Base-by-base conservation (phyloP, 1,140 invertebrate genomes). In the Heliconius hermathena region DNA sequence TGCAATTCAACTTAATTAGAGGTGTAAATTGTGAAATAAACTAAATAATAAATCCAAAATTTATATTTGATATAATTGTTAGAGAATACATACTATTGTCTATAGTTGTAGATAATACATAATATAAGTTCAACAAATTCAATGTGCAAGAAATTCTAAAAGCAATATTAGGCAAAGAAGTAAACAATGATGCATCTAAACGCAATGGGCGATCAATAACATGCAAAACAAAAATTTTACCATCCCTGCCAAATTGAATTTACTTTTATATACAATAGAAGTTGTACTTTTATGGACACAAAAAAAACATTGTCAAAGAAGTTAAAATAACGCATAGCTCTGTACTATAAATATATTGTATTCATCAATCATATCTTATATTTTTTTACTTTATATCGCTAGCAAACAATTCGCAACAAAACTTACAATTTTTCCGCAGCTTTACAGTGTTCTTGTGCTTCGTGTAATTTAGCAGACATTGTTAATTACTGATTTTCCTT, bases 391-490 rank as follows among this genome's bases (percentile, higher is more conserved):
- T 22, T 60, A 60, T n/a, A 0, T n/a, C n/a, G 54, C 54, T 1
- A 60, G 26, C 60, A 66, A 74, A 26, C 26, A 71, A 52, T 74
- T 54, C 29, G 49, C 29, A 57, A 88, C 91, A 0, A 13, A 16
- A 46, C 41, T 89, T 85, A 93, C 91, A 80, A 89, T 87, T 91
- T 93, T 66, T 93, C 91, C 1, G 91, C 91, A 22, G 88, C 84
- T 77, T 86, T 91, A 78, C 88, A 89, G 76, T 92, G 91, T 79
- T 93, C 88, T 74, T 87, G 85, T 6, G 91, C 91, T 85, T 93
- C 91, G 6, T 86, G 84, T 73, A 91, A 72, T 86, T 93, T 93
- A 8, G 84, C 84, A 9, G 90, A 88, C 91, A 93, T 92, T 66
- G n/a, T 78, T 20, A 54, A 60, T 49, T 9, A 1, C 60, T 29